phyloP scores from a whole-genome alignment of 2,113 vertebrate genomes.

The Spea bombifrons region DNA sequence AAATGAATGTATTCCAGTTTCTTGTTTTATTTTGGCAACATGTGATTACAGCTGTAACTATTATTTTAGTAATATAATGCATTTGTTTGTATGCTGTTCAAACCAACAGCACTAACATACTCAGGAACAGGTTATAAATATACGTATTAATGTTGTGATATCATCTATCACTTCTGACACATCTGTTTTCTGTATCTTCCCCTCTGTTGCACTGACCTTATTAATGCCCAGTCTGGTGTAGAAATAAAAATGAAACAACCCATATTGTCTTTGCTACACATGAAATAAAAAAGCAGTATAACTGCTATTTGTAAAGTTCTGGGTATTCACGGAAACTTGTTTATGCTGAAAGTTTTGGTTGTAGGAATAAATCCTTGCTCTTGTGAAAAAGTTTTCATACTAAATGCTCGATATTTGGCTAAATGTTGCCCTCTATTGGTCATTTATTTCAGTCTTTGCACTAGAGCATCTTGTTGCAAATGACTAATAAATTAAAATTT shows the following conservation, averaged over 20 bases:
- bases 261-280: neutral
- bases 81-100: too few species aligned
- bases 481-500: too few species aligned
- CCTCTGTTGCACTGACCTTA: neutral
- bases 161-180: too few species aligned
- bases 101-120: too few species aligned
- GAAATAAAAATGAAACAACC: neutral
- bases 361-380: slow-evolving; percentile 3
- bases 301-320: slow-evolving; percentile 3
- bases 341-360: slow-evolving; percentile 37
- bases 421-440: slow-evolving; percentile 43
- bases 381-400: slow-evolving; percentile 20
- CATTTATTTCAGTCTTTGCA: neutral
- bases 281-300: neutral
- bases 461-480: too few species aligned
- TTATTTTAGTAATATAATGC: too few species aligned
- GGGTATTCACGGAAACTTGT: slow-evolving; percentile 24
- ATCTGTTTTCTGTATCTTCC: neutral
- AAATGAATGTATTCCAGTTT: too few species aligned
- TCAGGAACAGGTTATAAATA: too few species aligned
- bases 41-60: too few species aligned
- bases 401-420: slow-evolving; percentile 22
- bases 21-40: too few species aligned
- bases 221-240: neutral
- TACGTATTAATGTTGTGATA: too few species aligned